Conservation (phyloP, 2,888 invertebrate species). For the Tetragonisca angustula region DNA sequence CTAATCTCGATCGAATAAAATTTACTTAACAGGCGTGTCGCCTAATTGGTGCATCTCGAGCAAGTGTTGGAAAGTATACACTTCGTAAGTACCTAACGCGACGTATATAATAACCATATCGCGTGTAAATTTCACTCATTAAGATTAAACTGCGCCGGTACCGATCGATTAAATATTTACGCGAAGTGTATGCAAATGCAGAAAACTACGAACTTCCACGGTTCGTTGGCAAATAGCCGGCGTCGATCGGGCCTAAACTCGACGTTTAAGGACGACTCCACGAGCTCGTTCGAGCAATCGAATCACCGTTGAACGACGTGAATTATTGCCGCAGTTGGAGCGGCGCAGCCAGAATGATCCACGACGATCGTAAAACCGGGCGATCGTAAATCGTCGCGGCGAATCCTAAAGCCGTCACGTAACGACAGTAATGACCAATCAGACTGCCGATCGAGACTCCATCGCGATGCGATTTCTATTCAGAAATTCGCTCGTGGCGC, state of each 20-base stretch:
- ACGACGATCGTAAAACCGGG: constrained; percentile 46
- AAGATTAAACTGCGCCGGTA: too few relatives aligned
- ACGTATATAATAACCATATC: too few relatives aligned
- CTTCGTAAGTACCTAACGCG: too few relatives aligned
- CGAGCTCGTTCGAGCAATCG: constrained; percentile 35
- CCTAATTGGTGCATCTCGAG: too few relatives aligned
- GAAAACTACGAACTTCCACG: background rate
- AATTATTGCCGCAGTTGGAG: constrained; percentile 39
- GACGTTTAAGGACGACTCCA: background rate
- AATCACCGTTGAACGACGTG: constrained; percentile 23
- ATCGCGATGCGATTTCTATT: constrained; percentile 36
- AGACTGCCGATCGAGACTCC: background rate
- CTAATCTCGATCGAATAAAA: too few relatives aligned
- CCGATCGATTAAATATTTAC: background rate
- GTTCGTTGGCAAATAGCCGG: background rate
- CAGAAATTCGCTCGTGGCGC: background rate
- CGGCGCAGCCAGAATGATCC: constrained; percentile 41
- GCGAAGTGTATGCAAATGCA: too few relatives aligned
- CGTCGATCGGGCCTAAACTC: background rate
- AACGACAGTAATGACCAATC: constrained; percentile 43
- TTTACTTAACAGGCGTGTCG: too few relatives aligned
- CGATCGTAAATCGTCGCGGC: constrained; percentile 45
- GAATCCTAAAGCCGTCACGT: constrained; percentile 50
- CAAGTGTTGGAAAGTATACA: too few relatives aligned
- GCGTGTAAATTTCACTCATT: too few relatives aligned